A percentile compares a stretch with the other conserved stretches of the same genome.
phyloP scores from a whole-genome alignment of 2,113 vertebrate species.

The Rhynchomys soricoides region DNA sequence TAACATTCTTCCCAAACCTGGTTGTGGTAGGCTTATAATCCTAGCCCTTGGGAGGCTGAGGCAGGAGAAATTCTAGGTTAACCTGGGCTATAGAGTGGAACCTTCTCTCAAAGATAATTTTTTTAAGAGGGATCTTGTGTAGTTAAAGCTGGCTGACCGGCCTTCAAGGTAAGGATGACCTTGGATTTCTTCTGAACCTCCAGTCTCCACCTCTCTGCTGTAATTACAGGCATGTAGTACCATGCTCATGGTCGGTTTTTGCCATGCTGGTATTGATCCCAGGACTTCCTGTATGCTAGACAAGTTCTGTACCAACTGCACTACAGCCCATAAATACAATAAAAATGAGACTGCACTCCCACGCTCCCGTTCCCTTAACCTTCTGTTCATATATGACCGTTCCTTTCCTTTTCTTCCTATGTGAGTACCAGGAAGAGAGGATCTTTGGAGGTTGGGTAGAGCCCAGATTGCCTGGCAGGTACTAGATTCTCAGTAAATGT shows the following conservation, averaged over 20 bases:
- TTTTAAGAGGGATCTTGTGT: no score
- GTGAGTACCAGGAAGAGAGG: background rate
- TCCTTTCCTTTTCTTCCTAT: background rate
- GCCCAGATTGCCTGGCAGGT: background rate
- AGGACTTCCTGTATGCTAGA: background rate
- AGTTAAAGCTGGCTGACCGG: background rate
- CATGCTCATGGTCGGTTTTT: background rate
- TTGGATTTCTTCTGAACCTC: background rate
- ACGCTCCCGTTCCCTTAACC: background rate
- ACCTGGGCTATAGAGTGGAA: background rate
- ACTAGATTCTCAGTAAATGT: background rate
- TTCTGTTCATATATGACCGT: background rate
- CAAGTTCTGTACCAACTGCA: background rate
- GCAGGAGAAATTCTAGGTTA: background rate
- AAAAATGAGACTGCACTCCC: no score
- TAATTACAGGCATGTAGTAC: no score
- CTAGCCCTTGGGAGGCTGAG: background rate
- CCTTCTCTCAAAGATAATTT: background rate
- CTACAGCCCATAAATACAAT: background rate
- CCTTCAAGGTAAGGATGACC: background rate
- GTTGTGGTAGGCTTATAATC: background rate
- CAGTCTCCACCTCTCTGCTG: background rate
- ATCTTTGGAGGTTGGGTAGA: background rate
- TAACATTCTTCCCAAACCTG: background rate
- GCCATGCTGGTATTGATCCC: background rate